phyloP scores from a whole-genome alignment of 2,113 vertebrate species.

The Otus sunia region DNA sequence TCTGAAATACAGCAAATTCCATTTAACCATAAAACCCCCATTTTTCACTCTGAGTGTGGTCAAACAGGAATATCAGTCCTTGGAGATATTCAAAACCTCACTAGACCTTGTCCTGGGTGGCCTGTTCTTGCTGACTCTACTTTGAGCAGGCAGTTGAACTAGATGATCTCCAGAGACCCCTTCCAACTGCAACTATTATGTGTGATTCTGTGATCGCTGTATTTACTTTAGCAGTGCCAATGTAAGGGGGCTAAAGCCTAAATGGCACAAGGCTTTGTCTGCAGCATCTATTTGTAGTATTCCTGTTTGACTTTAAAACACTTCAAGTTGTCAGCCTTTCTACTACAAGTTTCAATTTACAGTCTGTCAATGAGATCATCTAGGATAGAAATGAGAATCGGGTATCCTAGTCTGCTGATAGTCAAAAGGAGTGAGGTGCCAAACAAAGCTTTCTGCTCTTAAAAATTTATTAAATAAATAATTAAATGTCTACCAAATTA shows the following conservation, averaged over 20 bases:
- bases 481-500: background rate
- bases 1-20: background rate
- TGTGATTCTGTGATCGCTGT: background rate
- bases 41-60: background rate
- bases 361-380: background rate
- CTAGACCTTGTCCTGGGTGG: background rate
- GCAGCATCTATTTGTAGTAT: background rate
- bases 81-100: background rate
- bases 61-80: background rate
- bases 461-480: background rate
- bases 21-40: rapidly evolving
- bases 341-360: background rate
- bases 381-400: background rate
- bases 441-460: background rate
- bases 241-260: background rate
- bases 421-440: background rate
- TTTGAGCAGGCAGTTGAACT: background rate
- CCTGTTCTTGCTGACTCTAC: background rate
- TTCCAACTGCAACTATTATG: rapidly evolving
- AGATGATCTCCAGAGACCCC: background rate
- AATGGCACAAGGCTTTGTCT: background rate
- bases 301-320: background rate
- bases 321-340: background rate
- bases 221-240: background rate
- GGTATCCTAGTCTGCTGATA: background rate